Percentiles rank a stretch among this genome's conserved stretches.
Conservation (phyloP, 2,113 vertebrate species). For the Cebidichthys violaceus region DNA sequence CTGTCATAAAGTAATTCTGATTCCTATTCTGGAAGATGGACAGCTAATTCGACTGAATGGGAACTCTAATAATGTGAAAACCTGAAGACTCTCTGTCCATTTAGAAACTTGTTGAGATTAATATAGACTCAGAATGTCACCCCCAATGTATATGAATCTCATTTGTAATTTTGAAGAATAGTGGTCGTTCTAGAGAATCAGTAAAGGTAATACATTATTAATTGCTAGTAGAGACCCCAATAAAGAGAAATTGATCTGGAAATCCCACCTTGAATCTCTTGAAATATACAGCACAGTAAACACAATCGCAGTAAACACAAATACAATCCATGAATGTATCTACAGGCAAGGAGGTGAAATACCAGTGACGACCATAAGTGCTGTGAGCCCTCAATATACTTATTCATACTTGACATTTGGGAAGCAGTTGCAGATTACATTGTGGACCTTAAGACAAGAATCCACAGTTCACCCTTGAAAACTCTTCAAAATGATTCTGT, state of each 20-base stretch:
- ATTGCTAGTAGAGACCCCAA: not conserved
- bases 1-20: constrained; percentile 46
- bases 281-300: not conserved
- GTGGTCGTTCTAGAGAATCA: not conserved
- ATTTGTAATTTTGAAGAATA: constrained; percentile 2
- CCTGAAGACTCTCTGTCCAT: not conserved
- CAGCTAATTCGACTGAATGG: constrained; percentile 52
- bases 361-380: not conserved
- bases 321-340: not conserved
- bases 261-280: not conserved
- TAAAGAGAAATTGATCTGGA: not conserved
- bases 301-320: not conserved
- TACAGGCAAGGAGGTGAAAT: not conserved
- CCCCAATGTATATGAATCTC: not conserved
- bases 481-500: constrained; percentile 38
- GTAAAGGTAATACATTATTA: not conserved
- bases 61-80: constrained; percentile 44
- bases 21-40: constrained; percentile 37
- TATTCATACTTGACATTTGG: constrained; percentile 1
- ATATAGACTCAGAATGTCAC: constrained; percentile 16
- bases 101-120: constrained; percentile 7
- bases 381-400: not conserved
- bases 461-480: constrained; percentile 35
- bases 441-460: constrained; percentile 31
- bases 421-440: constrained; percentile 14